Conservation (phyloP, 2,113 vertebrate species). For the Lichenostomus cassidix region DNA sequence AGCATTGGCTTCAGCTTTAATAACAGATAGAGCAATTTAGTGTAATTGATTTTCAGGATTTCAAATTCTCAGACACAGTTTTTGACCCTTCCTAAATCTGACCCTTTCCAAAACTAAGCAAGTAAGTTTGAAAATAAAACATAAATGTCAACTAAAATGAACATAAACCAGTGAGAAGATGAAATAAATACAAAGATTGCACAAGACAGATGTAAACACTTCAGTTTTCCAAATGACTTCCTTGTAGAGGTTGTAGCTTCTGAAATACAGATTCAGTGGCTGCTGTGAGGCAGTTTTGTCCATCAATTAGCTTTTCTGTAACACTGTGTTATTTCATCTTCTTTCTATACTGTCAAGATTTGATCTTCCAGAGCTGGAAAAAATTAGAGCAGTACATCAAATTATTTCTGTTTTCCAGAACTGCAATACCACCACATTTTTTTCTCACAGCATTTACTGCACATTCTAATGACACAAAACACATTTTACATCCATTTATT, state of each 20-base stretch:
- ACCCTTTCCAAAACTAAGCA: slow-evolving; percentile 59
- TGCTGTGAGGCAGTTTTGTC: slow-evolving; percentile 69
- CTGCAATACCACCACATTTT: background rate
- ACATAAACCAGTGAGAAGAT: slow-evolving; percentile 82
- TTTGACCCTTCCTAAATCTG: slow-evolving; percentile 67
- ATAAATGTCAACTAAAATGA: slow-evolving; percentile 74
- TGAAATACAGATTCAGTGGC: slow-evolving; percentile 66
- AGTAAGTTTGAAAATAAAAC: slow-evolving; percentile 74
- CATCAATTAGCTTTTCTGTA: slow-evolving; percentile 50
- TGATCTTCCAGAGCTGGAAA: slow-evolving; percentile 97
- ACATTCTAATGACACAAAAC: background rate
- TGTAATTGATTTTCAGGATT: slow-evolving; percentile 59
- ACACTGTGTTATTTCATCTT: slow-evolving; percentile 54
- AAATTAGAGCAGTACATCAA: slow-evolving; percentile 12
- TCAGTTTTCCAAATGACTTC: slow-evolving; percentile 72
- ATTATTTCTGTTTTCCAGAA: background rate
- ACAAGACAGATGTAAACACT: slow-evolving; percentile 87
- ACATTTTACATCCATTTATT: background rate
- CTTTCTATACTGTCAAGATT: slow-evolving; percentile 84
- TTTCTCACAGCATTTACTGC: background rate
- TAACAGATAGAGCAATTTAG: slow-evolving; percentile 23
- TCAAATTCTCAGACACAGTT: slow-evolving; percentile 64
- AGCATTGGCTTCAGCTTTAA: slow-evolving; percentile 56
- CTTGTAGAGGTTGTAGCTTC: slow-evolving; percentile 62
- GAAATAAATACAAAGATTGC: slow-evolving; percentile 95